These are phyloP conservation scores for Bradypodion ventrale DNA, from an alignment of 2,797 vertebrate genomes.

Conservation along the genomic window DNA sequence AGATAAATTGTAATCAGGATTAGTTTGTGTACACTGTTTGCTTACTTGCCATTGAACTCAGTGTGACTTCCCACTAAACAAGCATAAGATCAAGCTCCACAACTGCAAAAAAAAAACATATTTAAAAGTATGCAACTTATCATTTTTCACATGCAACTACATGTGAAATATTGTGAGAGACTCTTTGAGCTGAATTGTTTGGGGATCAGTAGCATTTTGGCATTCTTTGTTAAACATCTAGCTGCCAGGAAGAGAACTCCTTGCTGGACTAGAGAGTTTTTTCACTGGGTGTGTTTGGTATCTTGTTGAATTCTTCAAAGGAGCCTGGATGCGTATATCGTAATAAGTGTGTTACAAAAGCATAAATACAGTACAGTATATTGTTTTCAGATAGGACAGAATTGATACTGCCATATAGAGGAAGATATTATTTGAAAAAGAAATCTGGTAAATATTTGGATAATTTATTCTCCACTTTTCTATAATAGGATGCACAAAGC, in stretches of 20 bases:
- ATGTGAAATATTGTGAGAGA: background rate
- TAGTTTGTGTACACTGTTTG: background rate
- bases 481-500: background rate
- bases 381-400: no score
- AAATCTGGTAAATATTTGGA: background rate
- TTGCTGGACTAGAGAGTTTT: background rate
- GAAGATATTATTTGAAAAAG: conserved; percentile 8
- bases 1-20: background rate
- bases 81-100: background rate
- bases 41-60: background rate
- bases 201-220: background rate
- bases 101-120: no score
- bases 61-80: background rate
- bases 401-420: no score
- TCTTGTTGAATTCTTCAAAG: background rate
- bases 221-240: background rate
- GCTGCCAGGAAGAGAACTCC: no score
- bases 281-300: background rate
- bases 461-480: background rate
- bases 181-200: background rate
- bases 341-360: background rate
- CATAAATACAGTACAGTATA: background rate
- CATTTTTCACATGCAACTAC: background rate
- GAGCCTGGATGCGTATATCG: background rate
- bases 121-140: background rate